Evolutionary conservation across 2,797 vertebrate genomes (phyloP), one percentile per base, ranked within the genome.

Genomic region (Limnodromus scolopaceus): DNA sequence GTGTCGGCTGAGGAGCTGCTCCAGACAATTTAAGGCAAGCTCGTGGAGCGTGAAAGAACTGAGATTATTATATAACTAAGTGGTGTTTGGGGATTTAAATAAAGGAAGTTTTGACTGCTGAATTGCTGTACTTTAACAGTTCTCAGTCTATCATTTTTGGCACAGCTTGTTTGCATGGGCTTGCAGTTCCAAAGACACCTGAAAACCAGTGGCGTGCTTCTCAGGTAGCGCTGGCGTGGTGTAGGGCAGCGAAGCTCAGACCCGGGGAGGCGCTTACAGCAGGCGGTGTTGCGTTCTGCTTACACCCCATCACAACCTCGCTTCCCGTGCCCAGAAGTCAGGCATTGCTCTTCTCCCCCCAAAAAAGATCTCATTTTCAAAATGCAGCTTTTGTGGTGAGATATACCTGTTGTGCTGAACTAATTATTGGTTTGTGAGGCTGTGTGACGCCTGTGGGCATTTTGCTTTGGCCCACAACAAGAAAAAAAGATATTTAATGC

Each of bases 31-130:
- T 92, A 84, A 96, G 89, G 87, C 94, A 87, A 89, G 34, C 77
- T 90, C 6, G 0, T 38, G 70, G 34, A 95, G 92, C 79, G 32
- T 95, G 91, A 95, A 93, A 84, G 95, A 93, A 63, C 66, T 39
- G 71, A 84, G 87, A 93, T 95, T 93, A 95, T 95, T 93, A 81
- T 92, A 95, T 93, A 91, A 89, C 92, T 84, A 96, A 97, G 96
- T 94, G 85, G 93, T 61, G 79, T 69, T 96, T 69, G 69, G 97
- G 96, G 97, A 97, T 93, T 97, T 97, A 92, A 96, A 91, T 89
- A 96, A 97, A 98, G 97, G 97, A 97, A 97, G 94, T 97, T 96
- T 97, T 97, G 94, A 96, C 97, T 96, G 91, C 91, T 97, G 96
- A 96, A 94, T 87, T 96, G 89, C 92, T 66, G 58, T 57, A 68